Conservation (phyloP, 2,888 invertebrate genomes). For the Mechanitis messenoides region DNA sequence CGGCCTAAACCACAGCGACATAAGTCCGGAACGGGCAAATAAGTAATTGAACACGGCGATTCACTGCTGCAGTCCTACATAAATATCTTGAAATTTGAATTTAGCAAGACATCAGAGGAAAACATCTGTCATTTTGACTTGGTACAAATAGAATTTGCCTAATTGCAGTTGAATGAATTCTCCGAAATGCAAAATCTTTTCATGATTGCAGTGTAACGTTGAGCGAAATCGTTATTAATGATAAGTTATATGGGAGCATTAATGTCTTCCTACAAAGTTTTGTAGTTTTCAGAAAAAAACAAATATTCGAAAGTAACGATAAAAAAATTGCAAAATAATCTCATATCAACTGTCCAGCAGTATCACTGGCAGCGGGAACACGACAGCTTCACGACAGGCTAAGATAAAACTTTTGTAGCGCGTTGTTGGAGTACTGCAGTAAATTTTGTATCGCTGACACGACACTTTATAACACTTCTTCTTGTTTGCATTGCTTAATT, state of each 20-base stretch:
- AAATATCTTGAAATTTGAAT: constrained; percentile 29
- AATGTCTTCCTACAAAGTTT: background rate
- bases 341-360: constrained; percentile 19
- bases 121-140: constrained; percentile 18
- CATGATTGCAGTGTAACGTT: background rate
- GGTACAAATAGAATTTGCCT: constrained; percentile 13
- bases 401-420: constrained; percentile 21
- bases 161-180: constrained; percentile 10
- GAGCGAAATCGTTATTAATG: too few relatives aligned
- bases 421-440: constrained; percentile 15
- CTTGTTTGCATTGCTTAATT: constrained; percentile 22
- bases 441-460: constrained; percentile 22
- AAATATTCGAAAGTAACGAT: constrained; percentile 8
- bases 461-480: constrained; percentile 16
- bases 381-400: constrained; percentile 20
- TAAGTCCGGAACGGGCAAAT: constrained; percentile 33
- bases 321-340: constrained; percentile 17
- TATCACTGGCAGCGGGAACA: constrained; percentile 15
- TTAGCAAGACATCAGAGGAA: constrained; percentile 12
- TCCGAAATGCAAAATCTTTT: background rate
- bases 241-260: too few relatives aligned
- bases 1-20: constrained; percentile 33
- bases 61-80: constrained; percentile 24
- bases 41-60: constrained; percentile 37
- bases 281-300: background rate